Percentiles rank a stretch among this genome's conserved stretches.
Conservation (phyloP, 2,797 vertebrate genomes). For the Pipistrellus nathusii region DNA sequence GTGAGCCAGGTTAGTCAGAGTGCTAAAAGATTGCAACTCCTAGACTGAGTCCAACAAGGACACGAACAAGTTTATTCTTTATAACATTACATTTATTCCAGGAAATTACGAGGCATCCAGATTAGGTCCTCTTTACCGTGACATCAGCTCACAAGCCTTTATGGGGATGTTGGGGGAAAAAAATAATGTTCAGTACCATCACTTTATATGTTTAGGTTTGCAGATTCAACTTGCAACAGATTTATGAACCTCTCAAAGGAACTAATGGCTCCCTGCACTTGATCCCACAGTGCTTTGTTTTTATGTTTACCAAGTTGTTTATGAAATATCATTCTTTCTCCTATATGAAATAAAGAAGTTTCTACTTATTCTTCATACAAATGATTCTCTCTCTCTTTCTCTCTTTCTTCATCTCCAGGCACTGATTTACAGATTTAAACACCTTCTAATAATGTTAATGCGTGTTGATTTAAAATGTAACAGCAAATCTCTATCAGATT, state of each 20-base stretch:
- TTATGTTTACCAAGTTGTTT: conserved; percentile 44
- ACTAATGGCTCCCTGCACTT: conserved; percentile 41
- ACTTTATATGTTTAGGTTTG: conserved; percentile 61
- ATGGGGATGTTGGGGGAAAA: neutral
- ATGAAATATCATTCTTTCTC: conserved; percentile 42
- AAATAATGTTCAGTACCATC: conserved; percentile 53
- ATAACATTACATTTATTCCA: neutral
- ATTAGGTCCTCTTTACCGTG: conserved; percentile 50
- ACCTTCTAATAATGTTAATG: neutral
- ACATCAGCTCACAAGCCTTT: conserved; percentile 24
- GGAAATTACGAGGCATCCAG: neutral
- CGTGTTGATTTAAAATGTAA: conserved; percentile 40
- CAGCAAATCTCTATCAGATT: neutral
- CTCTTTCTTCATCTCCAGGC: neutral
- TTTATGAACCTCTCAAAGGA: conserved; percentile 64
- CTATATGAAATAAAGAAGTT: conserved; percentile 55
- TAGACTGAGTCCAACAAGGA: neutral
- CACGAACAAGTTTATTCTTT: neutral
- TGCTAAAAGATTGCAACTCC: neutral
- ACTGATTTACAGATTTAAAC: conserved; percentile 11
- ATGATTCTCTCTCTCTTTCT: neutral
- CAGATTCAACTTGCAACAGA: conserved; percentile 66
- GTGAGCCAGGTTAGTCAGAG: neutral
- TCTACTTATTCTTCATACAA: conserved; percentile 19
- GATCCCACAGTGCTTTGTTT: conserved; percentile 44